Conservation (phyloP, 2,797 vertebrate species). For the Odontamblyopus rebecca region DNA sequence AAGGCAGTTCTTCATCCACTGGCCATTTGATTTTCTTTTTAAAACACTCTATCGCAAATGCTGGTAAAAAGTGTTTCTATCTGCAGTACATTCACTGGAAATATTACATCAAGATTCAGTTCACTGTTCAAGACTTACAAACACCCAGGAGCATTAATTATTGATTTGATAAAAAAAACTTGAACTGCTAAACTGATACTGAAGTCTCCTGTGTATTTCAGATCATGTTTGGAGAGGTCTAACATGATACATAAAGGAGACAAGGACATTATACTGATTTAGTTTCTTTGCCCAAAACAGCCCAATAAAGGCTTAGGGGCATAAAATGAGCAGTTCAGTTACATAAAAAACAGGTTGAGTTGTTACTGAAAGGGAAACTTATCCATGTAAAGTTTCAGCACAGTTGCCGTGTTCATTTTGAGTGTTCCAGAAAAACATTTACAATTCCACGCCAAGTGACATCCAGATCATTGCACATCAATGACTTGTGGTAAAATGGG, state of each 20-base stretch:
- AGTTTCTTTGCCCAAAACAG: not conserved
- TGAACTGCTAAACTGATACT: not conserved
- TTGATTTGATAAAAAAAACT: not conserved
- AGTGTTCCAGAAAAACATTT: not conserved
- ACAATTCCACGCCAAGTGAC: not conserved
- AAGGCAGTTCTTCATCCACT: too few species aligned
- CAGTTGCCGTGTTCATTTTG: not conserved
- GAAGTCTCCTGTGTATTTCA: too few species aligned
- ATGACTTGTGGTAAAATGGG: not conserved
- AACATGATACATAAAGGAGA: not conserved
- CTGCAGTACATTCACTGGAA: too few species aligned
- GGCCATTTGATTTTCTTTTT: too few species aligned
- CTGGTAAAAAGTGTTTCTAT: too few species aligned
- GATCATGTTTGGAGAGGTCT: too few species aligned
- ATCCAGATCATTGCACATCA: not conserved
- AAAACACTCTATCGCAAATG: too few species aligned
- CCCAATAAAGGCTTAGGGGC: not conserved
- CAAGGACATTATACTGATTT: not conserved
- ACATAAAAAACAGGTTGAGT: not conserved
- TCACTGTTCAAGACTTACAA: not conserved
- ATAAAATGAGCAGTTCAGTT: not conserved
- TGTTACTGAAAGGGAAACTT: conserved; percentile 3
- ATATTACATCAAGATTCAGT: too few species aligned
- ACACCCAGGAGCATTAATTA: not conserved
- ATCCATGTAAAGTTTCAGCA: conserved; percentile 3